phyloP scores from a whole-genome alignment of 2,888 invertebrate species.

The Ypsolopha scabrella region DNA sequence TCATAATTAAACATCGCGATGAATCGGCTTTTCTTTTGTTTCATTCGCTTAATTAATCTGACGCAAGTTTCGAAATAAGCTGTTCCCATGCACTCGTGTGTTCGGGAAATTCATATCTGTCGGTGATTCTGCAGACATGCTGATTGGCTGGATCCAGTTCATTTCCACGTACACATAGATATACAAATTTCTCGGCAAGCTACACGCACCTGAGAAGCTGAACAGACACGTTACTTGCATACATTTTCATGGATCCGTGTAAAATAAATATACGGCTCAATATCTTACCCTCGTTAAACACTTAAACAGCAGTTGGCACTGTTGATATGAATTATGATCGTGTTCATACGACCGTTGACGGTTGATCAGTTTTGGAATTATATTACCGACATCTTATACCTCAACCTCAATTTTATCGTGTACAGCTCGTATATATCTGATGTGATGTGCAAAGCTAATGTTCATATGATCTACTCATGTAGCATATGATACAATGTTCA shows the following conservation, averaged over 20 bases:
- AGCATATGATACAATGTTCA: no score
- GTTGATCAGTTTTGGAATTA: neutral
- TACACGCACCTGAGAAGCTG: no score
- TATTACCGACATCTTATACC: neutral
- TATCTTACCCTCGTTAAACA: no score
- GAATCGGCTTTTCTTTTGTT: neutral
- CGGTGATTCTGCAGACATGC: neutral
- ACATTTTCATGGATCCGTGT: no score
- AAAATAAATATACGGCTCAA: no score
- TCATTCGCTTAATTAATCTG: no score
- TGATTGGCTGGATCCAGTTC: neutral
- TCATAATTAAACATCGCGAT: neutral
- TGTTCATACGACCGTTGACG: neutral
- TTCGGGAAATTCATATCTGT: slow-evolving; percentile 4
- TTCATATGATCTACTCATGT: neutral
- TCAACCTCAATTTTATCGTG: neutral
- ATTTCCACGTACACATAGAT: neutral
- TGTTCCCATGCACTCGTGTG: neutral
- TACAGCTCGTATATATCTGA: neutral
- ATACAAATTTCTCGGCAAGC: no score
- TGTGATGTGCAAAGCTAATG: neutral
- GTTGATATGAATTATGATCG: no score
- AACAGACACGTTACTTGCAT: no score
- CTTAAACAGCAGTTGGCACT: no score
- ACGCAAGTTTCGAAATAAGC: neutral